Percentiles rank a stretch among this genome's conserved stretches.
Evolutionary conservation across 2,888 invertebrate genomes (phyloP).

Genomic region (Noctua janthe): DNA sequence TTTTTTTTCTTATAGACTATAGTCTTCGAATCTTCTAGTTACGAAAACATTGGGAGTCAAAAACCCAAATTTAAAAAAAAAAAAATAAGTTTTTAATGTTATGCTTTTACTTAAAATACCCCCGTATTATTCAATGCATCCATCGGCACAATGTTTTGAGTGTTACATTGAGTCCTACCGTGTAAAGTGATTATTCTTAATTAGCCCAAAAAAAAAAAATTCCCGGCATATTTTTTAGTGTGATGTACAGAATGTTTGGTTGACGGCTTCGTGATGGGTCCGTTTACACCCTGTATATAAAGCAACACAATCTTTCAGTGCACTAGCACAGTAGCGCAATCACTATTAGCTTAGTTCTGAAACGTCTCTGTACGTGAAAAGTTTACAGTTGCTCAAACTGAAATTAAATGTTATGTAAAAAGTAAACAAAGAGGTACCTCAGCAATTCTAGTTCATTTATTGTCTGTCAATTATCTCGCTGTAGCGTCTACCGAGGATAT

Average conservation of each 20-base stretch:
- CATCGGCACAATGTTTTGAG: too few species aligned
- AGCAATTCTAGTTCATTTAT: conserved; percentile 54
- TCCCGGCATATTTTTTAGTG: too few species aligned
- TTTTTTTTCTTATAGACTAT: too few species aligned
- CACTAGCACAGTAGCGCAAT: neutral
- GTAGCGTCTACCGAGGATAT: conserved; percentile 32
- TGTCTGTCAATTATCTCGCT: conserved; percentile 59
- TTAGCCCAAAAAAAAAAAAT: too few species aligned
- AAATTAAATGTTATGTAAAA: conserved; percentile 47
- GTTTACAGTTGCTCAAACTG: neutral
- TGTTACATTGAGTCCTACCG: too few species aligned
- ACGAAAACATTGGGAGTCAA: too few species aligned
- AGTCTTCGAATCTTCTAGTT: too few species aligned
- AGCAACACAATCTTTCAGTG: neutral
- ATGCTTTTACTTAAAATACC: too few species aligned
- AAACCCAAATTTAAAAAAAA: too few species aligned
- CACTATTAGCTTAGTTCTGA: neutral
- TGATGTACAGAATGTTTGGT: neutral
- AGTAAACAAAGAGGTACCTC: conserved; percentile 27
- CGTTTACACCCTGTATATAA: neutral
- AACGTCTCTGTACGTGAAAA: neutral
- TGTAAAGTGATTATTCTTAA: too few species aligned
- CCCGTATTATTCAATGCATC: too few species aligned
- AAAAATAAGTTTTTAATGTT: too few species aligned
- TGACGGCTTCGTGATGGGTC: neutral